Percentiles rank a stretch among this genome's conserved stretches.
Evolutionary conservation across 1,140 invertebrate species (phyloP).

Genomic region (Popillia japonica): DNA sequence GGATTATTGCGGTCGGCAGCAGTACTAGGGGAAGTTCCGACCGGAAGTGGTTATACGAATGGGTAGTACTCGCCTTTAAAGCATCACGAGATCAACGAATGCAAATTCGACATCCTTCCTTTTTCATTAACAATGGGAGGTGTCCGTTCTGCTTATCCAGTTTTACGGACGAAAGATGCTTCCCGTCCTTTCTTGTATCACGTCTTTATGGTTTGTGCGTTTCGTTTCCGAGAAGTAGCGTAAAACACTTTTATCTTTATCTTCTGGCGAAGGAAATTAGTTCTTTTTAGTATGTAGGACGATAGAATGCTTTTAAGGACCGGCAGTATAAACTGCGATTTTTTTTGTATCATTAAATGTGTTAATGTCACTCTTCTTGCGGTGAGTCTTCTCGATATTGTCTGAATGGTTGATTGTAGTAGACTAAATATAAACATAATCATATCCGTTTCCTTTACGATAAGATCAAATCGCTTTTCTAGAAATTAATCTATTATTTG

Average conservation of each 20-base stretch:
- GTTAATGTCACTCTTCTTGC: too few relatives aligned
- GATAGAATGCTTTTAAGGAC: too few relatives aligned
- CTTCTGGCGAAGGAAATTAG: too few relatives aligned
- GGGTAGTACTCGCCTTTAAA: constrained; percentile 17
- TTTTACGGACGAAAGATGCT: constrained; percentile 1
- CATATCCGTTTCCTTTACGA: constrained; percentile 45
- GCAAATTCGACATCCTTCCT: constrained; percentile 28
- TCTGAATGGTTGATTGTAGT: neutral
- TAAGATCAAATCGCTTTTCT: constrained; percentile 12
- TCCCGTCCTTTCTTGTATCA: neutral
- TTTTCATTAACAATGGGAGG: neutral
- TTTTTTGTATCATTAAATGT: too few relatives aligned
- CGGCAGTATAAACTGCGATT: too few relatives aligned
- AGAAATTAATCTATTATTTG: too few relatives aligned
- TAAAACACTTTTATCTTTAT: constrained; percentile 3
- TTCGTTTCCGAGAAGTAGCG: neutral
- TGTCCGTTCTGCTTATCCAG: neutral
- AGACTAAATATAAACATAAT: constrained; percentile 38
- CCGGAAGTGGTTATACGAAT: constrained; percentile 22
- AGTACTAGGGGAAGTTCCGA: neutral
- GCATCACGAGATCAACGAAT: neutral
- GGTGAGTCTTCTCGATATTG: too few relatives aligned
- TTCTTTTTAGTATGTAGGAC: too few relatives aligned
- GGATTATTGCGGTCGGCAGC: neutral
- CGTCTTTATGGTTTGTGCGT: neutral